Evolutionary conservation across 2,113 vertebrate species (phyloP), one percentile per base, ranked within the genome.

Genomic region (Lophius piscatorius): DNA sequence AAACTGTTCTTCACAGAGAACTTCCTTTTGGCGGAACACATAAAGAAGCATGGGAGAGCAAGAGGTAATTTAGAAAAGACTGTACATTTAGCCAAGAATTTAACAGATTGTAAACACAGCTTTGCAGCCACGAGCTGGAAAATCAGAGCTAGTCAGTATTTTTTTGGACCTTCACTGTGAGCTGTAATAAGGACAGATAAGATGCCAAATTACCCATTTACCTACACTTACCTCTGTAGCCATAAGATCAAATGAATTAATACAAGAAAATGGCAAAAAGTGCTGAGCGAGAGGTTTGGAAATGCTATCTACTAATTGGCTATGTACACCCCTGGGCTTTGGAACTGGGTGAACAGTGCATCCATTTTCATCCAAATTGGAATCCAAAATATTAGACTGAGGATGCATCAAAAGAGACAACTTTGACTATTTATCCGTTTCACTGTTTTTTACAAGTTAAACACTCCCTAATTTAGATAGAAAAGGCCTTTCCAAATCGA

Each of bases 261-360:
- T 70, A 68, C 23, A 72, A 23, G 6, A 62, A 72, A 64, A 58
- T 48, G 35, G 44, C 5, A 3, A 11, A 70, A 66, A 64, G 39
- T 83, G 77, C 75, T 79, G 77, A 81, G 54, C 57, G 62, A 36
- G 31, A 48, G 33, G 51, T 76, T 74, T 74, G 36, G 51, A 61
- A 73, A 58, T 58, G 44, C 21, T 80, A 46, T 70, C 70, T 68
- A 57, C 68, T 78, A 64, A 82, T 83, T 80, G 70, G 67, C 24
- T 34, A 31, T 48, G 66, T 20, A 49, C 21, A 31, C 39, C 67
- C 35, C 24, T 35, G 44, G 67, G 70, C 68, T 63, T 63, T 65
- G 9, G 46, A 62, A 58, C 34, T 46, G 21, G 44, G 50, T 49
- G 59, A 58, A n/a, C 34, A 36, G 28, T 52, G 65, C 29, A 42